Percentiles rank a stretch among this genome's conserved stretches.
These are phyloP conservation scores for Cheirogaleus major DNA, from an alignment of 2,797 vertebrate species.

Conservation along the genomic window DNA sequence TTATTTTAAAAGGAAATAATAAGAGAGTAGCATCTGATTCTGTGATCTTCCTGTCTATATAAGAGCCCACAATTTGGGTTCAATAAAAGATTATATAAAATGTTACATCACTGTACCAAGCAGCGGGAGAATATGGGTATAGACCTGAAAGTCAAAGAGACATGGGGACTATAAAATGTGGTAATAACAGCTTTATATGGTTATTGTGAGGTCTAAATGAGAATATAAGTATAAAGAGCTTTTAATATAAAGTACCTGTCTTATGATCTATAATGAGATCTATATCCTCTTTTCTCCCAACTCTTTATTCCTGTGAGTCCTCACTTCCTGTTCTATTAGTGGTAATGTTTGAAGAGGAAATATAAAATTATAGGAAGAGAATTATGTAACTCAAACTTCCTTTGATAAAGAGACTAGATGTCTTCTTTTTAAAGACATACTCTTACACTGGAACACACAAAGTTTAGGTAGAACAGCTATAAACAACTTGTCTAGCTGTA, in stretches of 20 bases:
- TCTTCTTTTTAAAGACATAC: not conserved
- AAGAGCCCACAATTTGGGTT: not conserved
- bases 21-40: not conserved
- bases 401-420: not conserved
- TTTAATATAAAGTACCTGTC: not conserved
- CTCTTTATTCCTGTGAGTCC: not conserved
- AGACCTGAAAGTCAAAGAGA: not conserved
- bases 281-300: not conserved
- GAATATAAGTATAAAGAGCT: not conserved
- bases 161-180: not conserved
- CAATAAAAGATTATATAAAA: not conserved
- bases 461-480: not conserved
- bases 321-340: constrained; percentile 7
- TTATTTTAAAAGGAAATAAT: not conserved
- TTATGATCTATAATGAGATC: not conserved
- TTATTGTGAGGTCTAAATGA: not conserved
- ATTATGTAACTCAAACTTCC: not conserved
- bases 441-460: not conserved
- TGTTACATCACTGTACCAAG: not conserved
- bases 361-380: not conserved
- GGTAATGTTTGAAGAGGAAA: not conserved
- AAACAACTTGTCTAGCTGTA: not conserved
- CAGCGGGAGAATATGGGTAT: not conserved
- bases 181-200: not conserved
- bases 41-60: not conserved